Evolutionary conservation across 30 jellyfish, hydroid and myxozoan genomes (phyloP).

Genomic region (Turritopsis rubra): DNA sequence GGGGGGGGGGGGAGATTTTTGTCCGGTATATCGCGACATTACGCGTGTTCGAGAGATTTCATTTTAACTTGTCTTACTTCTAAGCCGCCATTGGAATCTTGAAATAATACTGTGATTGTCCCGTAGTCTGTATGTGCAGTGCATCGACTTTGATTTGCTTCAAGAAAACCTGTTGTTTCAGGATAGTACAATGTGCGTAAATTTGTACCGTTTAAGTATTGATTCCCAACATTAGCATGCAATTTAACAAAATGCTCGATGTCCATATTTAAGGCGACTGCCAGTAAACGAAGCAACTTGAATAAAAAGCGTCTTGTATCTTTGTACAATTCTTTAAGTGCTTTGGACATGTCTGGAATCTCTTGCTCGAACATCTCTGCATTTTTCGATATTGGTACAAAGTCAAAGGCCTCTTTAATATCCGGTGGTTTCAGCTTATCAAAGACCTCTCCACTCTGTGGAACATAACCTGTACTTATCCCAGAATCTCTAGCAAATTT

Average conservation of each 20-base stretch:
- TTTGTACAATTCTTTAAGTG: slow-evolving; percentile 6
- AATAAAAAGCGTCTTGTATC: neutral
- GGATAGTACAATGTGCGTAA: slow-evolving; percentile 31
- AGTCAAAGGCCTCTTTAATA: slow-evolving; percentile 37
- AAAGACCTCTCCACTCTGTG: slow-evolving; percentile 17
- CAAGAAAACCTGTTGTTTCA: neutral
- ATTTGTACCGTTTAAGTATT: slow-evolving; percentile 19
- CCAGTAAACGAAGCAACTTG: slow-evolving; percentile 19
- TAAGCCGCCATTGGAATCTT: slow-evolving; percentile 31
- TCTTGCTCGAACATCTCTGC: neutral
- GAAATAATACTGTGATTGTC: slow-evolving; percentile 30
- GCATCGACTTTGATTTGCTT: slow-evolving; percentile 18
- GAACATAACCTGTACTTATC: slow-evolving; percentile 29
- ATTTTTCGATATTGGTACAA: slow-evolving; percentile 13
- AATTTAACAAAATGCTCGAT: slow-evolving; percentile 12
- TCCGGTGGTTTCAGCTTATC: slow-evolving; percentile 13
- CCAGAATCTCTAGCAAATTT: slow-evolving; percentile 15
- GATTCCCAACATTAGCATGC: slow-evolving; percentile 23
- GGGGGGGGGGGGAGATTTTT: no score
- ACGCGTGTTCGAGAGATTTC: no score
- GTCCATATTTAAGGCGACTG: slow-evolving; percentile 23
- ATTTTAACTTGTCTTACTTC: slow-evolving; percentile 24
- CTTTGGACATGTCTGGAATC: slow-evolving; percentile 17
- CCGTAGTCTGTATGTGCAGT: slow-evolving; percentile 45
- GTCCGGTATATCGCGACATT: no score